These are phyloP conservation scores for Brachypodius melanocephalos DNA, from an alignment of 2,113 vertebrate genomes.

Conservation along the genomic window DNA sequence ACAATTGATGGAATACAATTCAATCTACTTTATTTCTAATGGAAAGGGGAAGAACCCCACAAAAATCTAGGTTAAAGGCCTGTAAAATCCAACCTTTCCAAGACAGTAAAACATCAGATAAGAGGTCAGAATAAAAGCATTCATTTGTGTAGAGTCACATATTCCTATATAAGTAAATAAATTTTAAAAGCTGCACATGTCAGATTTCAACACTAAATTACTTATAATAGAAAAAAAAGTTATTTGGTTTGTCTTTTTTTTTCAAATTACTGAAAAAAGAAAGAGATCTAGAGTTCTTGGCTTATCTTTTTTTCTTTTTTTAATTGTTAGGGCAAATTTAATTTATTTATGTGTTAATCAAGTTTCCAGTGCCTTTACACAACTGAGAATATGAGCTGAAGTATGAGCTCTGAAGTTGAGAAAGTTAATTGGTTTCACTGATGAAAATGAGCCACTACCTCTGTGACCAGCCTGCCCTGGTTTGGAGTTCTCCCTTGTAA, in stretches of 20 bases:
- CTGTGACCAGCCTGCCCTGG: neutral
- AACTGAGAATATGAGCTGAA: neutral
- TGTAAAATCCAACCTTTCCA: neutral
- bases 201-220: neutral
- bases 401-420: neutral
- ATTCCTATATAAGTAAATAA: neutral
- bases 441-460: conserved; percentile 12
- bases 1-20: neutral
- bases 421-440: conserved; percentile 15
- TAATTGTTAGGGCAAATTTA: neutral
- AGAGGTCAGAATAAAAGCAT: neutral
- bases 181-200: fast-evolving
- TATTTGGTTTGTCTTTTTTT: neutral
- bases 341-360: neutral
- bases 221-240: neutral
- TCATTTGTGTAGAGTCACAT: neutral
- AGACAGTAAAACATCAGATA: neutral
- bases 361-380: neutral
- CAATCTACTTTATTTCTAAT: neutral
- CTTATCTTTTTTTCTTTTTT: no score
- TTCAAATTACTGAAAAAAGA: neutral
- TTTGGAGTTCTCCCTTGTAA: conserved; percentile 11
- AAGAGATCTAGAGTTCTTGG: neutral
- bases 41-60: neutral
- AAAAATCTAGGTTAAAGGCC: neutral